Conservation (phyloP, 1,140 invertebrate genomes). For the Drosophila funebris region DNA sequence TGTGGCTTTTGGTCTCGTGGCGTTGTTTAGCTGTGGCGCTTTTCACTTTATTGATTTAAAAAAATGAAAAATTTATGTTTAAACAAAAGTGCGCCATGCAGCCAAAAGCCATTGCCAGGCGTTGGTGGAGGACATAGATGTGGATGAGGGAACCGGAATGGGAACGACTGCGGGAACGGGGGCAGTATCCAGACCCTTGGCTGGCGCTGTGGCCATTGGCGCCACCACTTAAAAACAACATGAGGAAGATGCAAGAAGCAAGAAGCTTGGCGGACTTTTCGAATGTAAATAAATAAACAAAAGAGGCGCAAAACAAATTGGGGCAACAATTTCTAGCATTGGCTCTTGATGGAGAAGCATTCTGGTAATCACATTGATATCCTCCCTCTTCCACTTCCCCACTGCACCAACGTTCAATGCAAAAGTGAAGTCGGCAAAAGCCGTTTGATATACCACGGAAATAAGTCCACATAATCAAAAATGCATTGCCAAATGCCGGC, state of each 20-base stretch:
- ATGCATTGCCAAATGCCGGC: conserved; percentile 73
- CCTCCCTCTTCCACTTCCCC: not conserved
- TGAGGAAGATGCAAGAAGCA: conserved; percentile 36
- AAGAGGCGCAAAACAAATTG: conserved; percentile 53
- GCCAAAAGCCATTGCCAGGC: conserved; percentile 43
- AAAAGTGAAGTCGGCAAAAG: conserved; percentile 54
- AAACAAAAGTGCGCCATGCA: conserved; percentile 72
- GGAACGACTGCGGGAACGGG: not conserved
- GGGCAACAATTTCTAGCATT: conserved; percentile 52
- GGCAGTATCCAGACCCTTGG: conserved; percentile 7
- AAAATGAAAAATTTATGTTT: conserved; percentile 83
- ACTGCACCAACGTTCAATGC: not conserved
- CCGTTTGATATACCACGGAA: conserved; percentile 54
- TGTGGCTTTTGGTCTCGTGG: conserved; percentile 63
- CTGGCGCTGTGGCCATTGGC: conserved; percentile 69
- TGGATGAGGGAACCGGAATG: not conserved
- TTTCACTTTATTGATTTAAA: conserved; percentile 81
- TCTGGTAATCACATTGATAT: not conserved
- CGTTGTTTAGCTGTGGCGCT: conserved; percentile 65
- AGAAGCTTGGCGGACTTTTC: conserved; percentile 74
- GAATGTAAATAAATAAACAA: conserved; percentile 79
- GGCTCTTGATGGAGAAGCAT: conserved; percentile 9
- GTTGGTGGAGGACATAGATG: conserved; percentile 17
- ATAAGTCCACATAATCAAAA: conserved; percentile 74
- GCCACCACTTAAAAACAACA: conserved; percentile 81